Percentiles rank a stretch among this genome's conserved stretches.
Evolutionary conservation across 2,797 vertebrate genomes (phyloP).

Genomic region (Hemitrygon akajei): DNA sequence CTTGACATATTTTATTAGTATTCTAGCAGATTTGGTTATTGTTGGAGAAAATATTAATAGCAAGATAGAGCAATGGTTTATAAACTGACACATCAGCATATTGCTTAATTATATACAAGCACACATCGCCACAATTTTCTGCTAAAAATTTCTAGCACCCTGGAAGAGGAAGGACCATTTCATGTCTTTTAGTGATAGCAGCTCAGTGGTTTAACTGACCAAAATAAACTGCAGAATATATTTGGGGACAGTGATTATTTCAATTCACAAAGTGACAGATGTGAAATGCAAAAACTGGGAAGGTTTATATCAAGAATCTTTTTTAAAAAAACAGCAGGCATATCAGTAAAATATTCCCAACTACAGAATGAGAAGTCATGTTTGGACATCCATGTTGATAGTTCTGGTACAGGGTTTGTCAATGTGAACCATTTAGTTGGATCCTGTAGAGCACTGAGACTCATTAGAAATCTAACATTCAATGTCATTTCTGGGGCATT

Average conservation of each 20-base stretch:
- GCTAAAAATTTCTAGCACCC: not conserved
- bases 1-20: not conserved
- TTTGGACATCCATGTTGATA: not conserved
- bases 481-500: not conserved
- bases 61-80: not conserved
- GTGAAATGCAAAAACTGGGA: not conserved
- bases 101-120: not conserved
- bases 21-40: not conserved
- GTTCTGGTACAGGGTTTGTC: not conserved
- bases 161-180: not conserved
- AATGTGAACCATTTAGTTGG: not conserved
- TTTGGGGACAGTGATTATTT: not conserved
- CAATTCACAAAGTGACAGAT: not conserved
- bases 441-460: not conserved
- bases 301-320: not conserved
- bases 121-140: not conserved
- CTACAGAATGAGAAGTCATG: not conserved
- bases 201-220: not conserved
- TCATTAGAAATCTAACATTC: not conserved
- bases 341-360: not conserved
- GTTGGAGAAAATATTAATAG: not conserved
- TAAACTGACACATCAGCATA: not conserved
- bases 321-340: slow-evolving; percentile 3
- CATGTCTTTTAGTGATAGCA: not conserved
- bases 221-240: not conserved